These are phyloP conservation scores for Thamnophis sirtalis DNA, from an alignment of 2,113 vertebrate genomes.

Conservation along the genomic window DNA sequence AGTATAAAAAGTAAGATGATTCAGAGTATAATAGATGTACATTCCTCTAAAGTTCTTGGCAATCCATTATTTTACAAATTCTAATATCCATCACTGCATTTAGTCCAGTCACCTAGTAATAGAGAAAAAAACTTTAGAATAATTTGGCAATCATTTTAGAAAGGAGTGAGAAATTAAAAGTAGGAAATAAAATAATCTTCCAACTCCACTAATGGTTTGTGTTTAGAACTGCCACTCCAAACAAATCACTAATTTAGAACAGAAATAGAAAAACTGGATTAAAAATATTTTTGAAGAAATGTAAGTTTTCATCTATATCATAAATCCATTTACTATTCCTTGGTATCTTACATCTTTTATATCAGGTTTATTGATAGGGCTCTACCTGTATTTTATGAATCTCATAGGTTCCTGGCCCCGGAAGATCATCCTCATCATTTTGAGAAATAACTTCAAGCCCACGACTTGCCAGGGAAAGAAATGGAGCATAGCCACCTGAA, in stretches of 20 bases:
- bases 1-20: neutral
- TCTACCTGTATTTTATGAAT: slow-evolving; percentile 67
- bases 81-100: neutral
- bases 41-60: neutral
- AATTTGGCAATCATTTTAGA: slow-evolving; percentile 1
- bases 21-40: neutral
- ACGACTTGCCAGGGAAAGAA: slow-evolving; percentile 74
- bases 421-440: slow-evolving; percentile 40
- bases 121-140: neutral
- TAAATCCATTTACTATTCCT: neutral
- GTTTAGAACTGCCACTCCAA: neutral
- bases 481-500: slow-evolving; percentile 79
- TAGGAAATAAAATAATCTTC: neutral
- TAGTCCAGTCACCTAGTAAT: neutral
- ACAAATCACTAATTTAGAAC: neutral
- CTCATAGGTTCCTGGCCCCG: slow-evolving; percentile 79
- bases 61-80: neutral
- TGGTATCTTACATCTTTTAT: neutral
- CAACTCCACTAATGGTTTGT: neutral
- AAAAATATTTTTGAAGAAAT: neutral
- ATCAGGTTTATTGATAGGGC: neutral
- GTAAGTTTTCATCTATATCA: neutral
- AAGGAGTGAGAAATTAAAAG: neutral
- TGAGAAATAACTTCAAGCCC: slow-evolving; percentile 45
- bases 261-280: neutral